phyloP scores from a whole-genome alignment of 2,888 invertebrate species.

The Clitarchus hookeri region DNA sequence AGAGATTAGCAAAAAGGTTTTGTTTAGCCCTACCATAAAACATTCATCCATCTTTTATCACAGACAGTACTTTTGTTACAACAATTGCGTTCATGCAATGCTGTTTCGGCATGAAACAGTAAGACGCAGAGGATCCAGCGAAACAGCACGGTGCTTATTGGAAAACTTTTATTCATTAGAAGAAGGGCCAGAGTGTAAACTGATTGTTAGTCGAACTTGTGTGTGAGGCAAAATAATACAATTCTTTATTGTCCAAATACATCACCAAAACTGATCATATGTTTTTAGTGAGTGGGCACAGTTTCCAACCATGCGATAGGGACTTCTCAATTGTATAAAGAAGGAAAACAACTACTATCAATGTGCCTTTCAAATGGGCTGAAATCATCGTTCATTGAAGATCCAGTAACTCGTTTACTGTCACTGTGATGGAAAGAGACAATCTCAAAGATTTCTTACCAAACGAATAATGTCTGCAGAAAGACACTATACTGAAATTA shows the following conservation, averaged over 20 bases:
- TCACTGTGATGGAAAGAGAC: not conserved
- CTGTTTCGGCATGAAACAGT: no score
- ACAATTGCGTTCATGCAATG: no score
- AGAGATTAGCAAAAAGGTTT: constrained; percentile 27
- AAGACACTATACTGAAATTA: not conserved
- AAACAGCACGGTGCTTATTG: not conserved
- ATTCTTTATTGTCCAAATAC: not conserved
- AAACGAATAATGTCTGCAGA: constrained; percentile 3
- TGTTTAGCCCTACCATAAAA: constrained; percentile 28
- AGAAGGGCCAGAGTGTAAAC: not conserved
- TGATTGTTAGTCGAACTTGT: not conserved
- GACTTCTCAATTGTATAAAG: not conserved
- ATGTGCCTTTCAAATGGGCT: not conserved
- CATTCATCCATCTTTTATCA: constrained; percentile 17
- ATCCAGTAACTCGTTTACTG: not conserved
- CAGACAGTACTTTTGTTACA: not conserved
- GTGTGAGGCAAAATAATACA: not conserved
- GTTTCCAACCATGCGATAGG: not conserved
- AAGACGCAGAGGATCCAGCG: not conserved
- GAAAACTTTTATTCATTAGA: not conserved
- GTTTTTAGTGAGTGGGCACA: not conserved
- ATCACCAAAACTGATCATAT: not conserved
- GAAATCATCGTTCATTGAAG: not conserved
- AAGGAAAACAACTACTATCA: not conserved
- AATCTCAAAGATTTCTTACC: constrained; percentile 3